Conservation (phyloP, 2,113 vertebrate genomes). For the Artemisiospiza belli region DNA sequence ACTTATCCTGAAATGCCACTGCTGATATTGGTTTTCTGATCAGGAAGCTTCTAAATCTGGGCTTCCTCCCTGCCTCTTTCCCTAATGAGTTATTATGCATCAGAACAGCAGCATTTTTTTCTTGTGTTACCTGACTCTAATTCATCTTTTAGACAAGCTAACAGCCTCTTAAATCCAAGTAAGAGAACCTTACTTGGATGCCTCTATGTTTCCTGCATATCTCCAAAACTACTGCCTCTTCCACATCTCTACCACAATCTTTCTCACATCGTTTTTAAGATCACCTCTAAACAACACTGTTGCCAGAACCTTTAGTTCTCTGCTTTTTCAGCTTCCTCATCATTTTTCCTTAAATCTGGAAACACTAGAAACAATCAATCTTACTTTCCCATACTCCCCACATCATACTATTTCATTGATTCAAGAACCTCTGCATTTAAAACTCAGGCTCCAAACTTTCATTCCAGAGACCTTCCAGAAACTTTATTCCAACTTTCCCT, state of each 20-base stretch:
- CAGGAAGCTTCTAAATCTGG: not conserved
- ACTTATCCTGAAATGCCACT: conserved; percentile 2
- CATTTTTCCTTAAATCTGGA: not conserved
- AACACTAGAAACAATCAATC: not conserved
- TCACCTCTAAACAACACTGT: not conserved
- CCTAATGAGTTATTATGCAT: not conserved
- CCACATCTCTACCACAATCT: not conserved
- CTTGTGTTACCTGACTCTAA: not conserved
- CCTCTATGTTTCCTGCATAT: not conserved
- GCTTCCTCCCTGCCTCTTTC: not conserved
- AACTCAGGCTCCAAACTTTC: not conserved
- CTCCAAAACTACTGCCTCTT: not conserved
- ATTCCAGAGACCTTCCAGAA: not conserved
- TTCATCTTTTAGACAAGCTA: not conserved
- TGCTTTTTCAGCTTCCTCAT: not conserved
- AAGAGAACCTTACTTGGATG: not conserved
- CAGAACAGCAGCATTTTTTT: not conserved
- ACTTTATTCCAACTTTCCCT: not conserved
- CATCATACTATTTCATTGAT: not conserved
- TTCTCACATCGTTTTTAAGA: not conserved
- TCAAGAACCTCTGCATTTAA: not conserved
- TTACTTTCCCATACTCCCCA: not conserved
- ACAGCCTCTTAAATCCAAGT: not conserved
- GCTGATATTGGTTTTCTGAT: not conserved
- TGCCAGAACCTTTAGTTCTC: not conserved